Evolutionary conservation across 2,113 vertebrate genomes (phyloP), one percentile per base, ranked within the genome.

Genomic region (Sylvietta virens): DNA sequence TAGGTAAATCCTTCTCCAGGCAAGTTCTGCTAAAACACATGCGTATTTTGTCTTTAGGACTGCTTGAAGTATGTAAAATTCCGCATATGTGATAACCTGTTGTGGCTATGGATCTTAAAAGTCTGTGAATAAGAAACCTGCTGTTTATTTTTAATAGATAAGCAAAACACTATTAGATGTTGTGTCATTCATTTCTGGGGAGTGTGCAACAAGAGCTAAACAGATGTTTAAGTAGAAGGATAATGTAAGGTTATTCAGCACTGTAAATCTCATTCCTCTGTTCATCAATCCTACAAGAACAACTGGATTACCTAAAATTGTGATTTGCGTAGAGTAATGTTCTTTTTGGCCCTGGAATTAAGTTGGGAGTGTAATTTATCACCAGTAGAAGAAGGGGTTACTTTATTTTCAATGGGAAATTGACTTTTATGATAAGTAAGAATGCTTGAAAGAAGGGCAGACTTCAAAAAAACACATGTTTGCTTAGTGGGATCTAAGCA

Each of bases 221-320:
- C 16, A 58, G 51, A 39, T 70, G 18, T 27, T 53, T 30, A 58
- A 67, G 11, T 78, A 56, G 56, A 60, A 62, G 9, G 7, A 1
- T 58, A 56, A 47, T 0, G 0, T 70, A 24, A 3, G 1, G 9
- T 74, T 54, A 9, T 15, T 19, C 15, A 56, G 22, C 10, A 27
- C 21, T 69, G 26, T 77, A 69, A 45, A n/a, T 91, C 15, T 71
- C 5, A 3, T 73, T 81, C 27, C 13, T 73, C 40, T 65, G 19
- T 61, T 91, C 42, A 56, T 76, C 73, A 58, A 1, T 61, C 10
- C 20, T 45, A 13, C 21, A 31, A 31, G 40, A 90, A 72, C 81
- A 72, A 65, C 26, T 79, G 18, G 22, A 42, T 65, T 80, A 31
- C 35, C 10, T 15, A 11, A 69, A 93, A 14, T 15, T 58, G 27